Percentiles rank a stretch among this genome's conserved stretches.
Evolutionary conservation across 2,888 invertebrate genomes (phyloP).

Genomic region (Xanthorhoe spadicearia): DNA sequence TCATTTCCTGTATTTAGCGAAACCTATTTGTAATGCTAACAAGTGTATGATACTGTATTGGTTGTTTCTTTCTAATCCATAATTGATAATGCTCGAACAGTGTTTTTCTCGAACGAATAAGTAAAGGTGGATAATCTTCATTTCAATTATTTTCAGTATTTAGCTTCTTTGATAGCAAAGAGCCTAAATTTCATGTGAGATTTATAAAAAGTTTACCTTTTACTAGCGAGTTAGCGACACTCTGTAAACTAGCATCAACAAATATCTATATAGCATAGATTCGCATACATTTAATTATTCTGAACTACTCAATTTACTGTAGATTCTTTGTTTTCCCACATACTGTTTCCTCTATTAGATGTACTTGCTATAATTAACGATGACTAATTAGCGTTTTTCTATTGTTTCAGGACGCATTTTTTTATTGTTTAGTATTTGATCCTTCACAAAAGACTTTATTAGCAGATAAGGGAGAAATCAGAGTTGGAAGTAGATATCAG

Average conservation of each 20-base stretch:
- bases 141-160: too few species aligned
- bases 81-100: not conserved
- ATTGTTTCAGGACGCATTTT: slow-evolving; percentile 96
- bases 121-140: too few species aligned
- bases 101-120: not conserved
- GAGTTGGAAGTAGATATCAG: slow-evolving; percentile 97
- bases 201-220: too few species aligned
- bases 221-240: too few species aligned
- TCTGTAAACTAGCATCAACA: too few species aligned
- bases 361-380: not conserved
- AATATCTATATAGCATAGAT: too few species aligned
- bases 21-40: slow-evolving; percentile 37
- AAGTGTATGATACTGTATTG: slow-evolving; percentile 20
- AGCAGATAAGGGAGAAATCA: slow-evolving; percentile 99
- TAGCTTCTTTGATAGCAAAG: too few species aligned
- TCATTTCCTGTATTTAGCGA: slow-evolving; percentile 38
- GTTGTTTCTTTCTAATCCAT: not conserved
- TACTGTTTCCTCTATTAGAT: not conserved
- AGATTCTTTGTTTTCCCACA: not conserved
- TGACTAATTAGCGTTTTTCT: slow-evolving; percentile 57
- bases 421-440: slow-evolving; percentile 99
- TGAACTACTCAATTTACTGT: not conserved
- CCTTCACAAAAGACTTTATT: slow-evolving; percentile 99
- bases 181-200: too few species aligned
- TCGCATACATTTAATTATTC: too few species aligned